Evolutionary conservation across 2,113 vertebrate genomes (phyloP), one percentile per base, ranked within the genome.

Genomic region (Merops nubicus): DNA sequence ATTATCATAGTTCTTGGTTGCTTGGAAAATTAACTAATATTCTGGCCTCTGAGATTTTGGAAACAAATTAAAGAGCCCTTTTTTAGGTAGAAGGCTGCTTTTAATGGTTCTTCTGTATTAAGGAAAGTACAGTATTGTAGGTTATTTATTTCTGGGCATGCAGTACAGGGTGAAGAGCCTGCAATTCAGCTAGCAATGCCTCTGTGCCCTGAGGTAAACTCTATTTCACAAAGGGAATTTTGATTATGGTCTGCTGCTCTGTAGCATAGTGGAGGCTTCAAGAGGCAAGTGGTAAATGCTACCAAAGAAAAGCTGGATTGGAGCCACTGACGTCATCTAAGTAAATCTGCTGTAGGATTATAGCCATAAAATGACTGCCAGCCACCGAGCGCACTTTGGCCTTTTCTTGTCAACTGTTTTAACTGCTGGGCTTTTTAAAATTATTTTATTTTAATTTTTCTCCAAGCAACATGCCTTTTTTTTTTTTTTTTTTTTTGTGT

Each of bases 291-390:
- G 97, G 98, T 98, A 98, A 99, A 98, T 98, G 98, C 98, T 98
- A 98, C 98, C 98, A 98, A 98, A 98, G 98, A 98, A 98, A 98
- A 98, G 97, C 98, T 99, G 98, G 98, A 98, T 97, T 94, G 97
- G 97, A 99, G 99, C 98, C 98, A 98, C 99, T 99, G 98, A 99
- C 98, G 98, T 99, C 99, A 99, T 98, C 97, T 98, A 98, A 98
- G 98, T 98, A 99, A 99, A 99, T 99, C 98, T 99, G 98, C 96
- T 98, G 98, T 98, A 98, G 98, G 97, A 98, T 98, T 97, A 97
- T 96, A 98, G 98, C 98, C 98, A 98, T 98, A 98, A 98, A 98
- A 98, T 97, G 98, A 98, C 96, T 98, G 98, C 97, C 96, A 96
- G 98, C 97, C 98, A 98, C 97, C 51, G 97, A 98, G 98, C 97